Conservation (phyloP, 2,113 vertebrate species). For the Bufo bufo region DNA sequence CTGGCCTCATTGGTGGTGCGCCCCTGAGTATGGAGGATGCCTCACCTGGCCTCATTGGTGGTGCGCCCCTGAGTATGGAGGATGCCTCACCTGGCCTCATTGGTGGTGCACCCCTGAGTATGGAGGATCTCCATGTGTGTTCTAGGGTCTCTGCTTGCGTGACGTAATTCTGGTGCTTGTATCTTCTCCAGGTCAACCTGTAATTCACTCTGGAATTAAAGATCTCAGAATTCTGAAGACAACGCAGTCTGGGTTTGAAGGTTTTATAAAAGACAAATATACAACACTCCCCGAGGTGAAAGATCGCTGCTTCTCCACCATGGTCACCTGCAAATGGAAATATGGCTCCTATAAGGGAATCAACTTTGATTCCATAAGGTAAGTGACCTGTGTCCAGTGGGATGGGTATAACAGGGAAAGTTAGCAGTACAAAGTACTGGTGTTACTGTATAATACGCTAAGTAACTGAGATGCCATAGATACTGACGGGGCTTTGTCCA, state of each 20-base stretch:
- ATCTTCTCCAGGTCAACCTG: conserved; percentile 68
- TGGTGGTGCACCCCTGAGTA: not conserved
- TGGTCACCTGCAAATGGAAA: conserved; percentile 86
- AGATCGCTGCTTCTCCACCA: conserved; percentile 89
- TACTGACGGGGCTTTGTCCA: too few species aligned
- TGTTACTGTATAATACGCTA: too few species aligned
- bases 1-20: too few species aligned
- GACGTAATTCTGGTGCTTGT: not conserved
- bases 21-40: not conserved
- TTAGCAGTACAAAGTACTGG: too few species aligned
- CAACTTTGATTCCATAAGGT: conserved; percentile 85
- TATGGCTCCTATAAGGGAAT: conserved; percentile 74
- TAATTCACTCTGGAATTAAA: conserved; percentile 86
- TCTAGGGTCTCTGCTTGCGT: not conserved
- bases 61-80: not conserved
- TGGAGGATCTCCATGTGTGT: not conserved
- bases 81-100: not conserved
- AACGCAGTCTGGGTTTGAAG: conserved; percentile 91
- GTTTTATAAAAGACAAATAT: conserved; percentile 84
- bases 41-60: too few species aligned
- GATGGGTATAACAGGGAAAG: not conserved
- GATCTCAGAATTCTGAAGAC: conserved; percentile 93
- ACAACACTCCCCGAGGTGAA: conserved; percentile 87
- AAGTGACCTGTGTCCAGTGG: conserved; percentile 49
- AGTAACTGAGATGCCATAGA: too few species aligned